Conservation (phyloP, 2,888 invertebrate species). For the Reticulitermes lucifugus region DNA sequence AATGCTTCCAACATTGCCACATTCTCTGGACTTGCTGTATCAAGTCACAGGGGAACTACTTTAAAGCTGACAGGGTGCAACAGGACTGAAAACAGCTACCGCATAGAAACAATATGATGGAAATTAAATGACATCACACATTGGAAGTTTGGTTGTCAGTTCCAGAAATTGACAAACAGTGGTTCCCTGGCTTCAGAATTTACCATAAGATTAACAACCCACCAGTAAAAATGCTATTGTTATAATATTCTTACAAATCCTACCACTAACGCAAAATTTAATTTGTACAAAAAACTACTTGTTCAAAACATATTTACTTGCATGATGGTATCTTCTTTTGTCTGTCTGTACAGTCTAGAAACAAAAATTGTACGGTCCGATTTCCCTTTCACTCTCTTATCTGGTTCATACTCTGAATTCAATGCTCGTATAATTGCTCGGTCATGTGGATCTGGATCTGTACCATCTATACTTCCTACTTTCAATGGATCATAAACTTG, state of each 20-base stretch:
- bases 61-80: too few relatives aligned
- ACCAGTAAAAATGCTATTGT: background rate
- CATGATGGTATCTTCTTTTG: conserved; percentile 69
- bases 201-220: background rate
- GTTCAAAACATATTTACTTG: conserved; percentile 58
- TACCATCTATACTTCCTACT: conserved; percentile 90
- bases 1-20: too few relatives aligned
- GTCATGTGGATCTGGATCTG: conserved; percentile 86
- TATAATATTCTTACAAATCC: background rate
- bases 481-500: conserved; percentile 81
- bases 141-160: too few relatives aligned
- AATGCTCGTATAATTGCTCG: conserved; percentile 79
- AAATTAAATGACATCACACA: too few relatives aligned
- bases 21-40: too few relatives aligned
- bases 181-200: too few relatives aligned
- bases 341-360: conserved; percentile 76
- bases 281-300: conserved; percentile 11
- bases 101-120: too few relatives aligned
- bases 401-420: conserved; percentile 73
- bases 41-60: too few relatives aligned
- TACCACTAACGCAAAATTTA: background rate
- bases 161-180: background rate
- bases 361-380: conserved; percentile 82
- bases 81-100: too few relatives aligned
- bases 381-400: conserved; percentile 74